A percentile compares a stretch with the other conserved stretches of the same genome.
Conservation (phyloP, 1,140 invertebrate species). For the Calycopis cecrops region DNA sequence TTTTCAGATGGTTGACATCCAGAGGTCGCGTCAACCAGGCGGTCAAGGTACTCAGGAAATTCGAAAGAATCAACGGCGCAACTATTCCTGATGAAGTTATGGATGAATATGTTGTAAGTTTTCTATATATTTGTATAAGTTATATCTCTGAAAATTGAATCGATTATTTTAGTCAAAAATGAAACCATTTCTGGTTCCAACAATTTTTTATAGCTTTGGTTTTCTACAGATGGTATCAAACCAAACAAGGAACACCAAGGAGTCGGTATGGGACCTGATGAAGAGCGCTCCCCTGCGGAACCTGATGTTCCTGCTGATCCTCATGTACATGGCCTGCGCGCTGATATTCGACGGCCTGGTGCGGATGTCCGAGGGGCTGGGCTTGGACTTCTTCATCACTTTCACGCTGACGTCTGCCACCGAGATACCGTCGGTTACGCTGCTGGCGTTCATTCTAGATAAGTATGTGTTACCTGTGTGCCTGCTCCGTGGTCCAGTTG, state of each 20-base stretch:
- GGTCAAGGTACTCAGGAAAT: constrained; percentile 39
- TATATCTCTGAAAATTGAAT: no score
- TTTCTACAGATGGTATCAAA: constrained; percentile 51
- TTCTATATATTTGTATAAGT: no score
- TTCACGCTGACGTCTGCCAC: constrained; percentile 82
- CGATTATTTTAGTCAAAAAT: no score
- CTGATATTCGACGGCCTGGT: constrained; percentile 83
- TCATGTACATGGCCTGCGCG: constrained; percentile 77
- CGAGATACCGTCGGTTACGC: constrained; percentile 81
- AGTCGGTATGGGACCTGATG: constrained; percentile 76
- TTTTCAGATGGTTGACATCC: constrained; percentile 46
- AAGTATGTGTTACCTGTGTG: constrained; percentile 68
- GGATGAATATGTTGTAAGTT: constrained; percentile 52
- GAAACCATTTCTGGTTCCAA: no score
- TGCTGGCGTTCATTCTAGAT: constrained; percentile 80
- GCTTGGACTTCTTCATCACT: constrained; percentile 80
- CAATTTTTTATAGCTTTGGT: no score
- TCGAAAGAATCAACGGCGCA: constrained; percentile 45
- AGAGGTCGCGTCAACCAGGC: constrained; percentile 42
- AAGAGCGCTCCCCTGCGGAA: constrained; percentile 74
- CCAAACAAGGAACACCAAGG: constrained; percentile 45
- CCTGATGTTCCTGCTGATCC: constrained; percentile 75
- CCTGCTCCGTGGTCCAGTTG: constrained; percentile 3
- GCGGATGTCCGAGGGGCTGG: constrained; percentile 78
- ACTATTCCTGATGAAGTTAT: constrained; percentile 48